phyloP scores from a whole-genome alignment of 2,888 invertebrate genomes.

The Elaeidobius kamerunicus region DNA sequence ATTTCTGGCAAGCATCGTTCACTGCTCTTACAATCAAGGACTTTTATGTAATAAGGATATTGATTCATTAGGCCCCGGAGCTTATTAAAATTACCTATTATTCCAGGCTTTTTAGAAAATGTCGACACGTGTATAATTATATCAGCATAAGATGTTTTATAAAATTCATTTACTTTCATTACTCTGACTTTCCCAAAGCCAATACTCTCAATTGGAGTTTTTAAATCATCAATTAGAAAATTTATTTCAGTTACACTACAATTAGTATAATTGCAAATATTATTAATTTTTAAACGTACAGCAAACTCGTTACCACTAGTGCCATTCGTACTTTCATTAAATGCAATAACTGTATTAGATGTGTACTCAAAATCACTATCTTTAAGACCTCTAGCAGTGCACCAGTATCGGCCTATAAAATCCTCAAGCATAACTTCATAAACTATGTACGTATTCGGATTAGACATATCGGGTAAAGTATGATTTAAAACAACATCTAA shows the following conservation, averaged over 20 bases:
- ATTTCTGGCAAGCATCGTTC: no score
- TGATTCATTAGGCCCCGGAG: slow-evolving; percentile 17
- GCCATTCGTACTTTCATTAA: slow-evolving; percentile 37
- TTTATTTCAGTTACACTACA: slow-evolving; percentile 14
- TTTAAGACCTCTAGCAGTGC: slow-evolving; percentile 52
- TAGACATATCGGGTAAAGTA: slow-evolving; percentile 6
- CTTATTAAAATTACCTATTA: slow-evolving; percentile 26
- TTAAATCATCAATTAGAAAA: slow-evolving; percentile 7
- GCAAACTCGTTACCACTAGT: slow-evolving; percentile 40
- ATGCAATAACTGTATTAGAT: slow-evolving; percentile 55
- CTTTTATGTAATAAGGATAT: slow-evolving; percentile 22
- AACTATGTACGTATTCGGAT: slow-evolving; percentile 35
- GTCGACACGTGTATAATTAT: slow-evolving; percentile 51
- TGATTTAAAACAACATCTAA: background rate
- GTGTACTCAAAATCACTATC: slow-evolving; percentile 44
- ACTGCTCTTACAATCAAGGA: slow-evolving; percentile 38
- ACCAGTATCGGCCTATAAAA: slow-evolving; percentile 63
- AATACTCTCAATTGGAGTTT: slow-evolving; percentile 7
- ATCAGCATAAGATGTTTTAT: slow-evolving; percentile 38
- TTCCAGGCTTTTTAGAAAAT: slow-evolving; percentile 4
- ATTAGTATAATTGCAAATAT: slow-evolving; percentile 35
- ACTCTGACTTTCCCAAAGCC: slow-evolving; percentile 37
- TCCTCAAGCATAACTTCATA: slow-evolving; percentile 55
- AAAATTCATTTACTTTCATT: slow-evolving; percentile 55
- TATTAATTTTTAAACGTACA: slow-evolving; percentile 41